Base-by-base conservation (phyloP, 2,797 vertebrate genomes). In the Spea hammondii region DNA sequence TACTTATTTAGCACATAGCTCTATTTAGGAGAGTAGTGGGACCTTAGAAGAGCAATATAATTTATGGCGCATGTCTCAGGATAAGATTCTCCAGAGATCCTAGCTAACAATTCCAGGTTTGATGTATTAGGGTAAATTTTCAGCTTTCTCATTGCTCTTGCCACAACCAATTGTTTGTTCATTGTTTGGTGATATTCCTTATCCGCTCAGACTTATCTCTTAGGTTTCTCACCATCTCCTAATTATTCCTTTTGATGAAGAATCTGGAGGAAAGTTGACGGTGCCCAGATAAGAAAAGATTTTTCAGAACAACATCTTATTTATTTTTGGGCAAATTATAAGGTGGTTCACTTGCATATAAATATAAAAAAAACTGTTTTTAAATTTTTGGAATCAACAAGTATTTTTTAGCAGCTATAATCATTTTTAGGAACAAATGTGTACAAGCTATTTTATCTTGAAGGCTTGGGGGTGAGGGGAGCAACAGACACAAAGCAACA, bases 131-230 rank as follows among this genome's bases (percentile, higher is more conserved):
- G 54, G 53, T 71, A 71, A 51, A 71, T 71, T 57, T 62, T 62
- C 59, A 17, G 6, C 59, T 14, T 47, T 3, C 45, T 75, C 57
- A 60, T 47, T 49, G 65, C 60, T 60, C n/a, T 44, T 70, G 14
- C 66, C 72, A 68, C 65, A 17, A 32, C 32, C 55, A 66, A 60
- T 64, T 53, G 79, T 32, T 65, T 73, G 17, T 78, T 72, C 50
- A 65, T 60, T 47, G 65, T 80, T 76, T 54, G 5, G 4, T 64
- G 59, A 10, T 32, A 46, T 62, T 4, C 6, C 59, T 62, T 62
- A 17, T 59, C 55, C 49, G 49, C 17, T 71, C 57, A 57, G 32
- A 13, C 59, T 79, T 48, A 70, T 80, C 57, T 70, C 10, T 53
- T 65, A 12, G n/a, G 9, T 57, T 13, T 57, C 11, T 5, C 5